Evolutionary conservation across 1,140 invertebrate species (phyloP).

Genomic region (Solen grandis): DNA sequence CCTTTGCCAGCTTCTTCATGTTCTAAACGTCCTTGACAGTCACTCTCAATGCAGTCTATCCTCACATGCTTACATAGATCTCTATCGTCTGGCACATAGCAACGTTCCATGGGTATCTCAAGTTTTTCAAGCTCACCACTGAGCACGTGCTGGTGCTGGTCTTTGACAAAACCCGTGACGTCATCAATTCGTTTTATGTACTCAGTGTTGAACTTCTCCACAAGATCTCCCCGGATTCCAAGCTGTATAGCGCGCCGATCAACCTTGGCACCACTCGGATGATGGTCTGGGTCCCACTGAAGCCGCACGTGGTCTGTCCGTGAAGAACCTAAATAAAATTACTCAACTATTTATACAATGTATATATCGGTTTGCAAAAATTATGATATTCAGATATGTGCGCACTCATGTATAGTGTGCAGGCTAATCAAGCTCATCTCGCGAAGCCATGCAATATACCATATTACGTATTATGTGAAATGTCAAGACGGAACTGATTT

Average conservation of each 20-base stretch:
- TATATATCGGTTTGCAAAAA: too few species aligned
- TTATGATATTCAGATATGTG: too few species aligned
- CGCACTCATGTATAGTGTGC: too few species aligned
- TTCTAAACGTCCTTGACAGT: too few species aligned
- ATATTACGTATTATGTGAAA: too few species aligned
- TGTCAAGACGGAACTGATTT: too few species aligned
- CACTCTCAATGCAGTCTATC: background rate
- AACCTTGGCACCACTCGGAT: conserved; percentile 56
- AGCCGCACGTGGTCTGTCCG: conserved; percentile 57
- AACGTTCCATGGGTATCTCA: conserved; percentile 8
- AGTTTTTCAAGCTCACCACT: conserved; percentile 14
- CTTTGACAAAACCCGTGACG: conserved; percentile 62
- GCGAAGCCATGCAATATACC: too few species aligned
- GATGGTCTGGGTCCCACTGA: conserved; percentile 76
- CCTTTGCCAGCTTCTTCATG: too few species aligned
- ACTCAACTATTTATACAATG: background rate
- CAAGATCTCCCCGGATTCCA: conserved; percentile 61
- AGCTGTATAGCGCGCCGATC: conserved; percentile 72
- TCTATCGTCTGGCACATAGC: conserved; percentile 23
- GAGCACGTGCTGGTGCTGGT: conserved; percentile 36
- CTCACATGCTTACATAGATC: conserved; percentile 18
- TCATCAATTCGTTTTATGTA: conserved; percentile 63
- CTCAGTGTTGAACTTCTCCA: conserved; percentile 54
- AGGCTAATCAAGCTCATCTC: too few species aligned
- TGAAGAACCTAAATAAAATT: background rate